Evolutionary conservation across 2,888 invertebrate genomes (phyloP).

Genomic region (Parnassius smintheus): DNA sequence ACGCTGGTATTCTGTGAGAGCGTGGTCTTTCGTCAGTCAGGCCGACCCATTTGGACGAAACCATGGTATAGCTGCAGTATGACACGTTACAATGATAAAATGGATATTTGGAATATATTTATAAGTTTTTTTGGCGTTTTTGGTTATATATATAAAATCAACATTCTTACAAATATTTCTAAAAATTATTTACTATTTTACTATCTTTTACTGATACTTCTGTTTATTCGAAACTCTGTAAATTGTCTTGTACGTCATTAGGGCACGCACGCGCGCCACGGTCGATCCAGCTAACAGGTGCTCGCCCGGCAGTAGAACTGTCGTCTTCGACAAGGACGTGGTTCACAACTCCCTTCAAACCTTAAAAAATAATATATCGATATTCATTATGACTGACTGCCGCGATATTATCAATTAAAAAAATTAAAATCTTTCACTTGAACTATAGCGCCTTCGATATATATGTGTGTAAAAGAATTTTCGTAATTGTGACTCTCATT

Average conservation of each 20-base stretch:
- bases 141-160: no score
- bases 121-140: no score
- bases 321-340: slow-evolving; percentile 48
- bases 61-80: no score
- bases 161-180: no score
- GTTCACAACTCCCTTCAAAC: slow-evolving; percentile 32
- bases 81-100: no score
- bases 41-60: no score
- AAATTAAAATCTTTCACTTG: slow-evolving; percentile 18
- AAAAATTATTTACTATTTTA: not conserved
- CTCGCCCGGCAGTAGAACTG: slow-evolving; percentile 67
- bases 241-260: slow-evolving; percentile 68
- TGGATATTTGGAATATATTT: no score
- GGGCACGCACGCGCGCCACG: slow-evolving; percentile 75
- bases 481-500: slow-evolving; percentile 38
- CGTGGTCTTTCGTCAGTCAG: no score
- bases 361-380: slow-evolving; percentile 38
- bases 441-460: not conserved
- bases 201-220: not conserved
- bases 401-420: slow-evolving; percentile 40
- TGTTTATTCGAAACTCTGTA: slow-evolving; percentile 42
- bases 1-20: no score
- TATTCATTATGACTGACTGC: slow-evolving; percentile 54
- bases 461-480: slow-evolving; percentile 38
- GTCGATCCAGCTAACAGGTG: slow-evolving; percentile 79